Evolutionary conservation across 2,113 vertebrate genomes (phyloP).

Genomic region (zebrafish (Danio rerio)): DNA sequence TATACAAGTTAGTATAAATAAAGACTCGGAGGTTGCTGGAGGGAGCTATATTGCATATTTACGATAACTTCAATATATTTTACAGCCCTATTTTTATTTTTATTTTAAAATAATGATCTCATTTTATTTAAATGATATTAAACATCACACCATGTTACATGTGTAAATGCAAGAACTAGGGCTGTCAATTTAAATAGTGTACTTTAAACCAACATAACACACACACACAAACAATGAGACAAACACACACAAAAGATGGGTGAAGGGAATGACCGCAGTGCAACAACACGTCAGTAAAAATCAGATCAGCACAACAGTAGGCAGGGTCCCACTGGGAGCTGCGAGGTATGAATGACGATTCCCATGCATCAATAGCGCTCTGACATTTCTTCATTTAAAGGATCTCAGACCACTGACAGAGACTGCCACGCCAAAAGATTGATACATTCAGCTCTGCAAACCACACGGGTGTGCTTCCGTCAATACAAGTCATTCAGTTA

Average conservation of each 20-base stretch:
- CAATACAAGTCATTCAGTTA: conserved; percentile 39
- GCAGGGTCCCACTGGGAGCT: not conserved
- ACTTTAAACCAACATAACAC: too few relatives aligned
- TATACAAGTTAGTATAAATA: too few relatives aligned
- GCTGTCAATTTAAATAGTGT: too few relatives aligned
- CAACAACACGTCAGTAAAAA: conserved; percentile 34
- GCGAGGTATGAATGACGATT: not conserved
- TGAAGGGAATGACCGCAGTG: not conserved
- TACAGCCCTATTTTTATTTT: too few relatives aligned
- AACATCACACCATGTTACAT: too few relatives aligned
- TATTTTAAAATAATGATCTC: too few relatives aligned
- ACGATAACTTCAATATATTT: too few relatives aligned
- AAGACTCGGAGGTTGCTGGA: too few relatives aligned
- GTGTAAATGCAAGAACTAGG: too few relatives aligned
- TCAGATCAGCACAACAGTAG: conserved; percentile 45
- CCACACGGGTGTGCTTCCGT: conserved; percentile 12
- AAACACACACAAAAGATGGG: not conserved
- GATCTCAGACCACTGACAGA: conserved; percentile 20
- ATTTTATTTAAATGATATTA: too few relatives aligned
- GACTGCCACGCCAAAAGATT: conserved; percentile 16
- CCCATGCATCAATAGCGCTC: not conserved
- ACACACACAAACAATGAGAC: too few relatives aligned
- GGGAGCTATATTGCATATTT: too few relatives aligned
- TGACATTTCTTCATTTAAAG: conserved; percentile 40
- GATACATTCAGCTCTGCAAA: conserved; percentile 2